Conservation (phyloP, 2,888 invertebrate genomes). For the Hyppa rectilinea region DNA sequence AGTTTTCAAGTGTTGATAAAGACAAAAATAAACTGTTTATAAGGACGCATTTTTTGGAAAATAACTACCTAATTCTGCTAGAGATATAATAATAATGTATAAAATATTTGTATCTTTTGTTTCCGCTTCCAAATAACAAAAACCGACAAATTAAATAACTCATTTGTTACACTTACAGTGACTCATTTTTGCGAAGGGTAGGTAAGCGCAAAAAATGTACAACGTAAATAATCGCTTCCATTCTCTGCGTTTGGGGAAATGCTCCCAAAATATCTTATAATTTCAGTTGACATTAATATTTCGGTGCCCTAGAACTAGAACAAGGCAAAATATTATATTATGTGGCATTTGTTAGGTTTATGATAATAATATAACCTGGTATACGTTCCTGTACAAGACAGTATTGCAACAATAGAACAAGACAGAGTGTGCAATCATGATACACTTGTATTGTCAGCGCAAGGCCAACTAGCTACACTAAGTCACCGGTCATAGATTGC, state of each 20-base stretch:
- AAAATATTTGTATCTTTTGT: not conserved
- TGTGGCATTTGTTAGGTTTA: constrained; percentile 4
- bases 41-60: not conserved
- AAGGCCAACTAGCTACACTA: constrained; percentile 14
- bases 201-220: constrained; percentile 36
- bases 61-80: not conserved
- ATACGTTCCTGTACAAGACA: not conserved
- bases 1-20: not conserved
- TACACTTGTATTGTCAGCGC: not conserved
- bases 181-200: constrained; percentile 21
- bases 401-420: not conserved
- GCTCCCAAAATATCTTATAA: constrained; percentile 38
- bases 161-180: constrained; percentile 19
- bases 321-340: not conserved
- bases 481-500: constrained; percentile 7
- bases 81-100: not conserved
- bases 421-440: not conserved
- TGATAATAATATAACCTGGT: not conserved
- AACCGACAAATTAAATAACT: constrained; percentile 7
- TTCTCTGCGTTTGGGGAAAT: constrained; percentile 23
- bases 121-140: not conserved
- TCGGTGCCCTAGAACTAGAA: constrained; percentile 12
- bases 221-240: constrained; percentile 23
- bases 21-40: not conserved
- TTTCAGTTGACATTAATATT: constrained; percentile 35